phyloP scores from a whole-genome alignment of 2,113 vertebrate genomes.

The Ctenodactylus gundi region DNA sequence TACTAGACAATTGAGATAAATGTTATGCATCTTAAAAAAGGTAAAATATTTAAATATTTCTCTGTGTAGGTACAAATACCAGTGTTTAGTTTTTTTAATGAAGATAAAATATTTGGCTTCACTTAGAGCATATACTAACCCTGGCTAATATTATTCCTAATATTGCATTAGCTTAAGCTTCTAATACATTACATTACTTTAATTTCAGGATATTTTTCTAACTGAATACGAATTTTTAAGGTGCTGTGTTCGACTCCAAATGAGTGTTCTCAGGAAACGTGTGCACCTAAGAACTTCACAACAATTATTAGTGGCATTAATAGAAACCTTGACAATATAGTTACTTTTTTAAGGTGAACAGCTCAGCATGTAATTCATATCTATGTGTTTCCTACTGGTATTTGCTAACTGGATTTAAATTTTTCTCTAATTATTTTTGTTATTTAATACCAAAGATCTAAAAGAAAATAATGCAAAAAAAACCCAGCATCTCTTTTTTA shows the following conservation, averaged over 20 bases:
- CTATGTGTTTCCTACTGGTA: constrained; percentile 46
- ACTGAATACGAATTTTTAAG: constrained; percentile 63
- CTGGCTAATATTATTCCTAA: background rate
- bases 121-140: background rate
- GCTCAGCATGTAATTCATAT: constrained; percentile 30
- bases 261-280: constrained; percentile 66
- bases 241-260: constrained; percentile 40
- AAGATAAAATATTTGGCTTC: background rate
- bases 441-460: constrained; percentile 46
- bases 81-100: background rate
- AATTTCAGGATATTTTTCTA: constrained; percentile 52
- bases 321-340: background rate
- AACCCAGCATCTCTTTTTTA: constrained; percentile 57
- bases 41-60: background rate
- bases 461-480: constrained; percentile 66
- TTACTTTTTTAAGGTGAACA: constrained; percentile 41
- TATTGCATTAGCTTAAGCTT: constrained; percentile 31
- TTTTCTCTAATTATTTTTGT: constrained; percentile 72
- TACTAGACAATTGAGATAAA: background rate
- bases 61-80: background rate
- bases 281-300: constrained; percentile 58
- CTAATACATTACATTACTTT: constrained; percentile 43
- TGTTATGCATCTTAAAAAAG: background rate
- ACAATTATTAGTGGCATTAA: background rate
- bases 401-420: constrained; percentile 73